These are phyloP conservation scores for Anoplopoma fimbria DNA, from an alignment of 2,113 vertebrate species.

Conservation along the genomic window DNA sequence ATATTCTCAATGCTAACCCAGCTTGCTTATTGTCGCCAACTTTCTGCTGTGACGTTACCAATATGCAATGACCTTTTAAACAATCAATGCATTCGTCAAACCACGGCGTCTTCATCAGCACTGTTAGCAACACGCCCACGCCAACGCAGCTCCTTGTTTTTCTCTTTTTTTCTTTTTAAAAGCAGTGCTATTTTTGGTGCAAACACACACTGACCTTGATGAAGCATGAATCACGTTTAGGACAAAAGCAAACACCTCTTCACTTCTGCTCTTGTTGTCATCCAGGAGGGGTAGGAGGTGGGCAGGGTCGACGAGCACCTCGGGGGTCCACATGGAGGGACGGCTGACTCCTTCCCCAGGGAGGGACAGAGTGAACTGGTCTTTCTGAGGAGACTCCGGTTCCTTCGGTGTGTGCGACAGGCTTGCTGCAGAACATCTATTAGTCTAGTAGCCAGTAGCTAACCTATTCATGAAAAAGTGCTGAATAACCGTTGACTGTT, in stretches of 20 bases:
- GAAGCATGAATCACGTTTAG: neutral
- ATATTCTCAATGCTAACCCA: neutral
- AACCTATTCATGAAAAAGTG: too few species aligned
- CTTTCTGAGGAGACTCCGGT: too few species aligned
- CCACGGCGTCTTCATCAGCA: neutral
- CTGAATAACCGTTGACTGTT: too few species aligned
- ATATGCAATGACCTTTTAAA: neutral
- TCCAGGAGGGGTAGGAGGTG: neutral
- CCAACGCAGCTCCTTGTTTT: neutral
- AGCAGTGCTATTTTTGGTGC: neutral
- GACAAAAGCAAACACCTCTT: neutral
- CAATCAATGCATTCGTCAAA: neutral
- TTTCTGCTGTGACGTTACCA: neutral
- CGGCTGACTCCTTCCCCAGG: too few species aligned
- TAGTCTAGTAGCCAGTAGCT: too few species aligned
- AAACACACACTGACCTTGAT: neutral
- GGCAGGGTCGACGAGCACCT: too few species aligned
- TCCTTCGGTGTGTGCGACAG: too few species aligned
- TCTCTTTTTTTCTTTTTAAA: neutral
- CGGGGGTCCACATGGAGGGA: too few species aligned
- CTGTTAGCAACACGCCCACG: conserved; percentile 2
- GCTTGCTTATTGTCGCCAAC: neutral
- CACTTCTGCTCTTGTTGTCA: neutral
- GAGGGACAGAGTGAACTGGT: too few species aligned
- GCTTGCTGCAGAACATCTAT: too few species aligned